phyloP scores from a whole-genome alignment of 2,888 invertebrate genomes.

The Cheilosia variabilis region DNA sequence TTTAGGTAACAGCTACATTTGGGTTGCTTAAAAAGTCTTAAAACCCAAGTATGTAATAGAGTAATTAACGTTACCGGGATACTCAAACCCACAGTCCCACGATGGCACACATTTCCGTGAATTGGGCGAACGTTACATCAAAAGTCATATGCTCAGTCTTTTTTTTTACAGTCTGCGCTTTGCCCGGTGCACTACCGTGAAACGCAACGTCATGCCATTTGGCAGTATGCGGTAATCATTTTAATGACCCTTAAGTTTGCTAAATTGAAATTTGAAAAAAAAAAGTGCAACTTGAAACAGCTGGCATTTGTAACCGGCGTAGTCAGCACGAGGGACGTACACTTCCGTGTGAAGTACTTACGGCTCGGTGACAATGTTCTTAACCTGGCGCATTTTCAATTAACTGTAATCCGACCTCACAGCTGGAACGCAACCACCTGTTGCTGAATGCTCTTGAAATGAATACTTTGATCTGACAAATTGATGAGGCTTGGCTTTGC shows the following conservation, averaged over 20 bases:
- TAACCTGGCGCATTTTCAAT: slow-evolving; percentile 12
- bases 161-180: not conserved
- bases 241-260: slow-evolving; percentile 52
- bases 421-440: slow-evolving; percentile 45
- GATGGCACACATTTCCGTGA: slow-evolving; percentile 57
- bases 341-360: slow-evolving; percentile 51
- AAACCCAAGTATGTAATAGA: not conserved
- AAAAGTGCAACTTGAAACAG: slow-evolving; percentile 6
- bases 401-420: slow-evolving; percentile 48
- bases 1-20: not conserved
- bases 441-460: slow-evolving; percentile 43
- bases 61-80: slow-evolving; percentile 18
- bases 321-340: slow-evolving; percentile 38
- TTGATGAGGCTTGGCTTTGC: slow-evolving; percentile 22
- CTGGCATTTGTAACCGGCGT: slow-evolving; percentile 33
- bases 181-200: slow-evolving; percentile 23
- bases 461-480: slow-evolving; percentile 14
- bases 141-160: not conserved
- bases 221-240: slow-evolving; percentile 43
- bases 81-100: not conserved
- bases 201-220: slow-evolving; percentile 59
- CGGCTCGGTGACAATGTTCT: slow-evolving; percentile 17
- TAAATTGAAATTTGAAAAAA: slow-evolving; percentile 41
- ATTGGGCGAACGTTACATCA: slow-evolving; percentile 19
- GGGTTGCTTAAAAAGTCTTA: not conserved